Evolutionary conservation across 2,797 vertebrate genomes (phyloP), one percentile per base, ranked within the genome.

Genomic region (Coendou prehensilis): DNA sequence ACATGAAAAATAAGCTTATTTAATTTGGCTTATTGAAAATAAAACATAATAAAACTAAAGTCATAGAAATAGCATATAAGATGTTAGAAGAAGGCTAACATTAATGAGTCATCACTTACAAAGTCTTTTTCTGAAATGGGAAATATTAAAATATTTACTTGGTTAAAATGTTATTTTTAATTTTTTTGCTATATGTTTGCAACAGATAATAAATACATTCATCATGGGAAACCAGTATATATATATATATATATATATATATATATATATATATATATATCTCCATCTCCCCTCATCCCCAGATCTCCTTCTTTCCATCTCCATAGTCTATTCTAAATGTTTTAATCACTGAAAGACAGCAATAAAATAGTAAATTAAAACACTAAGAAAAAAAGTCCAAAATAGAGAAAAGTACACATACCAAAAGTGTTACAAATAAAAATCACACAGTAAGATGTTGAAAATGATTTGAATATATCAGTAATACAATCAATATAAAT

Each of bases 1-100:
- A 64, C 11, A 15, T 64, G 0, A 92, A 83, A 9, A 71, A 63
- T 17, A 54, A 61, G 41, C 30, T 5, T 75, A 50, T 23, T 78
- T 45, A 75, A 30, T 14, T 89, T 95, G 85, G 91, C 59, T 79
- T 73, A 22, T 26, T 61, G 6, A 91, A 95, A 93, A 95, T 61
- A 76, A 80, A 79, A 54, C 9, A 52, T 54, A 80, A 45, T 54
- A 80, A 45, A 95, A 84, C 2, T 79, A 50, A 91, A 47, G 9
- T 64, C 91, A 64, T 26, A 47, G 37, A 96, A 17, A 33, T 9
- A 64, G 17, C 30, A 14, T 41, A 41, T 0, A 83, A 63, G 18
- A 45, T 67, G 14, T 45, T 69, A n/a, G 33, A 47, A 91, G 18
- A 11, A n/a, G 1, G 61, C 3, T 79, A 33, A 37, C 5, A 33